phyloP scores from a whole-genome alignment of 2,113 vertebrate genomes.

The Sarotherodon lohbergeri region DNA sequence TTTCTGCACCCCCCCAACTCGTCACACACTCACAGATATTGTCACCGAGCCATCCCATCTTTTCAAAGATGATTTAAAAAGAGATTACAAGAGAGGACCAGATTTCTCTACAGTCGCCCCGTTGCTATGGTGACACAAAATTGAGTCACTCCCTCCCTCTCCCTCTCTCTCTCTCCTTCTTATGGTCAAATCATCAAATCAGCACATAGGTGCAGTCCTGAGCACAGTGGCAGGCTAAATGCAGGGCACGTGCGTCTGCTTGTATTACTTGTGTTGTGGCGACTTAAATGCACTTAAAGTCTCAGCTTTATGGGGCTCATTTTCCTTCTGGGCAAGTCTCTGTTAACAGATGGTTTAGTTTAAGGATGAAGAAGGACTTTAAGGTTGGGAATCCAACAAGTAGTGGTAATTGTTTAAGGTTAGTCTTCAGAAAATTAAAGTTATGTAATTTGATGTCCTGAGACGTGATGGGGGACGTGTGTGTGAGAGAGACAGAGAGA shows the following conservation, averaged over 20 bases:
- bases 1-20: not conserved
- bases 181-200: slow-evolving; percentile 31
- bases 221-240: not conserved
- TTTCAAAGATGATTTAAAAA: slow-evolving; percentile 54
- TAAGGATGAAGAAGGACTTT: not conserved
- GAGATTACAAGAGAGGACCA: slow-evolving; percentile 40
- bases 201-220: not conserved
- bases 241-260: not conserved
- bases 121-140: slow-evolving; percentile 50
- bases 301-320: not conserved
- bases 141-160: not conserved
- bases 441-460: not conserved
- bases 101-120: slow-evolving; percentile 1
- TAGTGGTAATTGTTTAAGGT: not conserved
- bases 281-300: not conserved
- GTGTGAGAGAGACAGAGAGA: not conserved
- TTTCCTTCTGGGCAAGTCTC: not conserved
- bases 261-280: not conserved
- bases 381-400: not conserved
- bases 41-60: slow-evolving; percentile 20
- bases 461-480: not conserved
- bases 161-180: not conserved
- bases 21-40: not conserved
- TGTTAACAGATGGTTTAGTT: not conserved
- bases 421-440: not conserved